Conservation (phyloP, 1,140 invertebrate genomes). For the Anastatus disparis region DNA sequence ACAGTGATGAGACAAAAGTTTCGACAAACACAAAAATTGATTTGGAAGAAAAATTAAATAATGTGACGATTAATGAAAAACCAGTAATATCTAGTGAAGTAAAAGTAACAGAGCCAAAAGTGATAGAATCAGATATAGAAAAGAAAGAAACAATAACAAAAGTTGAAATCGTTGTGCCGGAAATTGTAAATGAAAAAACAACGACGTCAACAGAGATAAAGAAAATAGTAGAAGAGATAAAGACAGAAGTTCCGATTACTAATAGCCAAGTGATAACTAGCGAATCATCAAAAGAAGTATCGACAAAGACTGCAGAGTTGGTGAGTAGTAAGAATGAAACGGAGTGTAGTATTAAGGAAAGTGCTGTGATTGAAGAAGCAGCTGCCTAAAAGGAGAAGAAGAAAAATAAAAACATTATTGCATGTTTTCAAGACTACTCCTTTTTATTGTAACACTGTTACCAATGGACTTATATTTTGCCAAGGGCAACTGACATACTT, state of each 20-base stretch:
- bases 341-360: conserved; percentile 49
- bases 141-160: not conserved
- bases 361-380: conserved; percentile 55
- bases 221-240: not conserved
- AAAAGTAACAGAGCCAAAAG: not conserved
- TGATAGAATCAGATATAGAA: not conserved
- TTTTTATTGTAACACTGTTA: conserved; percentile 41
- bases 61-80: not conserved
- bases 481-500: conserved; percentile 26
- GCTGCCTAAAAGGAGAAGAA: conserved; percentile 51
- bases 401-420: conserved; percentile 14
- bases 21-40: not conserved
- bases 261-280: not conserved
- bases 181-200: not conserved
- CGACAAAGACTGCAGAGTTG: conserved; percentile 35
- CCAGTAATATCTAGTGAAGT: not conserved
- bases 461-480: conserved; percentile 27
- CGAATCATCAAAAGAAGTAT: not conserved
- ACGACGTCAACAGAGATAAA: not conserved
- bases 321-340: conserved; percentile 45
- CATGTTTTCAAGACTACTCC: conserved; percentile 26
- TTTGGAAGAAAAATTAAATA: conserved; percentile 8
- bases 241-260: not conserved
- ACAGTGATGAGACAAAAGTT: not conserved
- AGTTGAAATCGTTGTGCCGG: not conserved